A percentile compares a stretch with the other conserved stretches of the same genome.
Conservation (phyloP, 2,113 vertebrate species). For the Heteronetta atricapilla region DNA sequence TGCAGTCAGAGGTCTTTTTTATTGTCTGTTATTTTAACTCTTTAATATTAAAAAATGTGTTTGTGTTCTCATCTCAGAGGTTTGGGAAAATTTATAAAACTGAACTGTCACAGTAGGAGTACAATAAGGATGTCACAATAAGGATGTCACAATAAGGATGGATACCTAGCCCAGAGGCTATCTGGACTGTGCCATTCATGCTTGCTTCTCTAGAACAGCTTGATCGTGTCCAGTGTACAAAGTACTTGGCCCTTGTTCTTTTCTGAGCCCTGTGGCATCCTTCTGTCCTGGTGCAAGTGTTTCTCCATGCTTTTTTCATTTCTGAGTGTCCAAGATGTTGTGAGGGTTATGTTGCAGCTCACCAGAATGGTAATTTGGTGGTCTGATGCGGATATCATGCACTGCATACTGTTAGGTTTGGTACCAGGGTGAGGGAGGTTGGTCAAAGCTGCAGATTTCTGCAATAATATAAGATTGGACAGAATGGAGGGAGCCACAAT, state of each 20-base stretch:
- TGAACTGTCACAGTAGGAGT: too few relatives aligned
- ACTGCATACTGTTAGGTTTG: neutral
- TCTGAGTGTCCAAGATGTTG: neutral
- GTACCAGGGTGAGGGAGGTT: neutral
- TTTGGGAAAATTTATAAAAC: too few relatives aligned
- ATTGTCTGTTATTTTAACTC: too few relatives aligned
- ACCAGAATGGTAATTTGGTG: neutral
- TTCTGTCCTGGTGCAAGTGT: neutral
- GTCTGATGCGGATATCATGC: neutral
- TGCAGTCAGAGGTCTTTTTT: too few relatives aligned
- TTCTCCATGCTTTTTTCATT: neutral
- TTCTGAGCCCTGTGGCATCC: neutral
- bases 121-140: too few relatives aligned
- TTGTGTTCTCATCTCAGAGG: too few relatives aligned
- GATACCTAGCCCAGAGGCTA: neutral
- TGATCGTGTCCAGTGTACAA: neutral
- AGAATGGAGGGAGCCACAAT: neutral
- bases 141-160: neutral
- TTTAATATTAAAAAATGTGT: too few relatives aligned
- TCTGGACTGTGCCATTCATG: neutral
- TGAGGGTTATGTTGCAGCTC: accelerated
- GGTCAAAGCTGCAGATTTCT: neutral
- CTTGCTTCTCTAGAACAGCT: neutral
- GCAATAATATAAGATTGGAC: neutral
- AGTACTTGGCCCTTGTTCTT: neutral